These are phyloP conservation scores for Cichladusa arquata DNA, from an alignment of 2,113 vertebrate species.

Conservation along the genomic window DNA sequence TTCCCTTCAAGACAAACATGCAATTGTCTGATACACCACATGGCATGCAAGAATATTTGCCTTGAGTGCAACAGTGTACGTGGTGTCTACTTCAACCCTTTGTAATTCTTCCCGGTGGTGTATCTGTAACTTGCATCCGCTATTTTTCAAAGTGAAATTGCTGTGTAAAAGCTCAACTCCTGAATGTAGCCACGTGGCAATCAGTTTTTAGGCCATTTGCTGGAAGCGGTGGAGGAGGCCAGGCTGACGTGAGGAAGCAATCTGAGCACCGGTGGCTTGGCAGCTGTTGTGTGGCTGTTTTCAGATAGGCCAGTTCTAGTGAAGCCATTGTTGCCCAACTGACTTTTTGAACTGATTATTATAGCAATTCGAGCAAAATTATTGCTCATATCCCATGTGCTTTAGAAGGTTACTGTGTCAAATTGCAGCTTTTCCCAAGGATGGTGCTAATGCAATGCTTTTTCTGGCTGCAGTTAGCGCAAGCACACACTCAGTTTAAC, in stretches of 20 bases:
- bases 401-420: background rate
- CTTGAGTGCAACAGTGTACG: background rate
- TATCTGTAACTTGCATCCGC: background rate
- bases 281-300: fast-evolving
- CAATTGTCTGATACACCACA: background rate
- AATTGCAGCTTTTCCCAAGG: background rate
- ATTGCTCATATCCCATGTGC: background rate
- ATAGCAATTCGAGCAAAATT: background rate
- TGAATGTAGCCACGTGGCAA: background rate
- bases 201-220: background rate
- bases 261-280: fast-evolving
- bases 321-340: background rate
- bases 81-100: background rate
- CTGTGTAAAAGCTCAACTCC: background rate
- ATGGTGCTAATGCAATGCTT: background rate
- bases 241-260: fast-evolving
- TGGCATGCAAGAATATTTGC: background rate
- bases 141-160: background rate
- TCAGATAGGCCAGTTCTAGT: background rate
- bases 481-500: background rate
- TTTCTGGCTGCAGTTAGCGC: background rate
- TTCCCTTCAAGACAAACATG: fast-evolving
- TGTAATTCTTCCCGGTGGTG: background rate
- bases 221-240: background rate
- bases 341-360: too few species aligned